Base-by-base conservation (phyloP, 1,140 invertebrate species). In the Hirudo medicinalis region DNA sequence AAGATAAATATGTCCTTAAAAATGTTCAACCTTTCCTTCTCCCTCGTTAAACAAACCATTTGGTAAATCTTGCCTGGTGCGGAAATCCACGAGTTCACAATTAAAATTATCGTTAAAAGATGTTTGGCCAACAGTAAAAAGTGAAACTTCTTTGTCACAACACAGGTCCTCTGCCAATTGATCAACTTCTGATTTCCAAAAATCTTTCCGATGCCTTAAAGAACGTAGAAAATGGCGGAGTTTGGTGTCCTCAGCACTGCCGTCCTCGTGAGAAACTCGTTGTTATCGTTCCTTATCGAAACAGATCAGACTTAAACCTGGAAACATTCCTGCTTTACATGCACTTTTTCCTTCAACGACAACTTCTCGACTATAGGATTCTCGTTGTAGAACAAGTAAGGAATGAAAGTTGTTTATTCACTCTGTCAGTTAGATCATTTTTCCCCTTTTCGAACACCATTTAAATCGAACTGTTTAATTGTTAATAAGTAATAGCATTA, bases 161-260 rank as follows among this genome's bases (percentile, higher is more conserved):
- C 15, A 15, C 43, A 49, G 57, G 57, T n/a, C 57, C 57, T 63
- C 57, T 63, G 57, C 57, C 22, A n/a, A 25, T 63, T 20, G 22
- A 32, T n/a, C 57, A 32, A 22, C 22, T 63, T 11, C 19, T 63
- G 22, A 32, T 63, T 13, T 63, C 29, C 57, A 63, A 63, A 63
- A 32, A 63, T 32, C 22, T 22, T 63, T 32, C 29, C 57, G 29
- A 22, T 63, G 22, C 57, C 57, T 63, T 63, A 32, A 63, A 63
- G 29, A 22, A 68, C 20, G 22, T 68, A 2, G 36, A 29, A 29
- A 29, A 22, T 11, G 92, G 92, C 11, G 91, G 91, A 0, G 84
- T 86, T 73, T 91, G 86, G 85, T 82, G 82, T 67, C 92, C 91
- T 2, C 79, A 83, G 19, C 79, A 87, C 27, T 95, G 92, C 80